These are phyloP conservation scores for Alouatta palliata DNA, from an alignment of 2,113 vertebrate genomes.

Conservation along the genomic window DNA sequence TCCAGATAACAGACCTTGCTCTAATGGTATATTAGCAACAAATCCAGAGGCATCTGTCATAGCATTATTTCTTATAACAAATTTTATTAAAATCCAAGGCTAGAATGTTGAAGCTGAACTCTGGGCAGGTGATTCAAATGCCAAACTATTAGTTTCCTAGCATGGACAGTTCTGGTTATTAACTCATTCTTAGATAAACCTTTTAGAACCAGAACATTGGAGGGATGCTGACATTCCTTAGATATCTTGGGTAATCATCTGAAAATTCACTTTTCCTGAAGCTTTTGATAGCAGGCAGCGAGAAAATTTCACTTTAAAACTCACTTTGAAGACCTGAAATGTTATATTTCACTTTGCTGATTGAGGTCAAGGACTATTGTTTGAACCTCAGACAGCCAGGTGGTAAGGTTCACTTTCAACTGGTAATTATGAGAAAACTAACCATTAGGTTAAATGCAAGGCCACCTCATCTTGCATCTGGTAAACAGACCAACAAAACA, in stretches of 20 bases:
- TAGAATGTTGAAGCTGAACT: background rate
- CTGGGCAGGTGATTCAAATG: background rate
- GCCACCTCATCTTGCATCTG: background rate
- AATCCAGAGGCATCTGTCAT: background rate
- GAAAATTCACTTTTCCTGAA: background rate
- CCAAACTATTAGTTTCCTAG: background rate
- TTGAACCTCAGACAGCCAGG: background rate
- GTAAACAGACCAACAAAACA: background rate
- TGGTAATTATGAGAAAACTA: background rate
- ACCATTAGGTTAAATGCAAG: background rate
- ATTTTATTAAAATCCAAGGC: background rate
- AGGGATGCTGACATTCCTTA: background rate
- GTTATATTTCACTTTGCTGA: background rate
- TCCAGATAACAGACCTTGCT: background rate
- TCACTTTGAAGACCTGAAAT: background rate
- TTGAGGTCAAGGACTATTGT: background rate
- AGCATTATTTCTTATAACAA: background rate
- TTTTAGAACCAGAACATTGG: background rate
- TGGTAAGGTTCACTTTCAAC: background rate
- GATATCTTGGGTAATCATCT: background rate
- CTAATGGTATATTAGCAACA: background rate
- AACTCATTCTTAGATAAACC: background rate
- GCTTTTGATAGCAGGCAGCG: background rate
- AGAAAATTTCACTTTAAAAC: constrained; percentile 6
- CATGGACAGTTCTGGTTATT: background rate